Base-by-base conservation (phyloP, 1,140 invertebrate genomes). In the Anthonomus grandis region DNA sequence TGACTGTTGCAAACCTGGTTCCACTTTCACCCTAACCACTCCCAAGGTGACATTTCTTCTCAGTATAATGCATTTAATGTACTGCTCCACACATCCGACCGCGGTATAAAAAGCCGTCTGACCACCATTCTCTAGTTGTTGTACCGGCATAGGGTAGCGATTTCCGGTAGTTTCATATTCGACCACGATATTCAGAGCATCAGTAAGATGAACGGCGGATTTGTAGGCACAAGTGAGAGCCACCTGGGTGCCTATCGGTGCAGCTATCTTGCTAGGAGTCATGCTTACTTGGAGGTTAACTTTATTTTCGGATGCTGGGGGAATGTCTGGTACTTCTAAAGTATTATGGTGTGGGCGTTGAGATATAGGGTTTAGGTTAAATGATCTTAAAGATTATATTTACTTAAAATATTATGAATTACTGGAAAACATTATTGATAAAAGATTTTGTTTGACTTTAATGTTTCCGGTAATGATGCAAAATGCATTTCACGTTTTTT, bases 281-380 rank as follows among this genome's bases (percentile, higher is more conserved):
- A 83, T 66, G 71, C 78, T 76, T 73, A 82, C 74, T 65, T 70
- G 74, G 42, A 81, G n/a, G n/a, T n/a, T 74, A 65, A 69, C 75
- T 79, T 69, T 23, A 23, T 51, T 22, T 25, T 23, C 55, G 31
- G n/a, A 4, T 10, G 21, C 6, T 6, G 27, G 27, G n/a, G n/a
- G 27, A 31, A n/a, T 31, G n/a, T 8, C 27, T 31, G 27, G n/a
- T n/a, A 42, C 6, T 3, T 36, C 44, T n/a, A n/a, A n/a, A n/a
- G n/a, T n/a, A n/a, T n/a, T n/a, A n/a, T n/a, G n/a, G n/a, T n/a
- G n/a, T n/a, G n/a, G n/a, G n/a, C n/a, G n/a, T n/a, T n/a, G n/a
- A n/a, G n/a, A n/a, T n/a, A n/a, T n/a, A n/a, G n/a, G n/a, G n/a
- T n/a, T n/a, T n/a, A n/a, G n/a, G n/a, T n/a, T n/a, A n/a, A n/a